phyloP scores from a whole-genome alignment of 2,113 vertebrate species.

The Festucalex cinctus region DNA sequence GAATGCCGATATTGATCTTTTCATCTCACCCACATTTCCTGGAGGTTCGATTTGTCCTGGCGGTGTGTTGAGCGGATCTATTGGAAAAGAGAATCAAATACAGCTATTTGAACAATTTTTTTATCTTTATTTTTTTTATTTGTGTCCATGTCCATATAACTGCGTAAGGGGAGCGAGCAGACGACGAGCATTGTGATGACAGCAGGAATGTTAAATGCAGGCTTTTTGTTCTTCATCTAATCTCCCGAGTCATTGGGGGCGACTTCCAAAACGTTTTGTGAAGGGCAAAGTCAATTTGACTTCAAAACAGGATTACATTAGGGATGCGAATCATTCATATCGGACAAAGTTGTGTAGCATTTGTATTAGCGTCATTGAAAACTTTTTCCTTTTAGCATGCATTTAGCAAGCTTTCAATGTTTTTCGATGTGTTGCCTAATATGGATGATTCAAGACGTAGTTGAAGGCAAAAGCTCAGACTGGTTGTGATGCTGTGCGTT shows the following conservation, averaged over 20 bases:
- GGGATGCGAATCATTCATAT: slow-evolving; percentile 16
- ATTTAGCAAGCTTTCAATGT: neutral
- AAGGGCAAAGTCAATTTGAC: slow-evolving; percentile 9
- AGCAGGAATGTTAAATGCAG: slow-evolving; percentile 21
- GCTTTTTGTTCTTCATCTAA: slow-evolving; percentile 22
- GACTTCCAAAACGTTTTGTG: slow-evolving; percentile 22
- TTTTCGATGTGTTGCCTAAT: no score
- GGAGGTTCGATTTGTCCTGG: neutral
- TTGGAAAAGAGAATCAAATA: neutral
- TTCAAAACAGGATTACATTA: slow-evolving; percentile 27
- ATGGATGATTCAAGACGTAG: no score
- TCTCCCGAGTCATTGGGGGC: slow-evolving; percentile 26
- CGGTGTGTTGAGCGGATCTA: slow-evolving; percentile 12
- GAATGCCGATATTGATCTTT: slow-evolving; percentile 43
- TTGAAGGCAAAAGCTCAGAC: neutral
- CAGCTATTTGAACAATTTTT: neutral
- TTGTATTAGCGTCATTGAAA: neutral
- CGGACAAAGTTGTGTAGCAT: neutral
- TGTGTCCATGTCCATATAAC: neutral
- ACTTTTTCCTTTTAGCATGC: neutral
- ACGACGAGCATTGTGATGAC: slow-evolving; percentile 17
- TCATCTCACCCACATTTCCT: slow-evolving; percentile 23
- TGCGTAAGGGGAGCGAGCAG: neutral
- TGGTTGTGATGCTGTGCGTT: no score
- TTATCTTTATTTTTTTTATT: neutral